Percentiles rank a stretch among this genome's conserved stretches.
Conservation (phyloP, 2,797 vertebrate genomes). For the Myotis planiceps region DNA sequence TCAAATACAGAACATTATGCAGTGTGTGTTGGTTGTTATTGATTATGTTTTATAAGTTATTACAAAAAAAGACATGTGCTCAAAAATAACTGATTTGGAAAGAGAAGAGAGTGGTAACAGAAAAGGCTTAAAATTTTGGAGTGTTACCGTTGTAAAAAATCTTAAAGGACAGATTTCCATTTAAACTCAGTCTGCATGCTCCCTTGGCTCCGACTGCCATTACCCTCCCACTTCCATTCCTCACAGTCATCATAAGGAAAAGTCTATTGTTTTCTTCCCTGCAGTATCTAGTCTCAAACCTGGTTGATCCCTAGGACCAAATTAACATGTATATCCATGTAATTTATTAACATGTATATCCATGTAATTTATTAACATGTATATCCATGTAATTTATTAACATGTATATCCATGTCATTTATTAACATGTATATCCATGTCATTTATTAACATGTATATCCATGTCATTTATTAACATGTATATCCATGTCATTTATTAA, state of each 20-base stretch:
- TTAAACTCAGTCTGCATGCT: background rate
- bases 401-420: background rate
- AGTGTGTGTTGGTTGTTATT: background rate
- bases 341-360: background rate
- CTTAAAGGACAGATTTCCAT: background rate
- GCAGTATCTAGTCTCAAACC: background rate
- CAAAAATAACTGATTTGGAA: background rate
- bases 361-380: background rate
- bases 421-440: background rate
- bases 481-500: background rate
- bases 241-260: background rate
- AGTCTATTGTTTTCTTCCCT: background rate
- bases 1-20: background rate
- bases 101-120: background rate
- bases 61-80: background rate
- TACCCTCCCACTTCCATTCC: fast-evolving
- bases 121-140: background rate
- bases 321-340: background rate
- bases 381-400: background rate
- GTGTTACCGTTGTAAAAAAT: background rate
- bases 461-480: background rate
- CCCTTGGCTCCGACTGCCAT: background rate
- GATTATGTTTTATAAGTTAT: background rate
- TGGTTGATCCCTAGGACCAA: background rate
- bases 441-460: background rate